Base-by-base conservation (phyloP, 2,888 invertebrate genomes). In the Hypselothyrea guttata region DNA sequence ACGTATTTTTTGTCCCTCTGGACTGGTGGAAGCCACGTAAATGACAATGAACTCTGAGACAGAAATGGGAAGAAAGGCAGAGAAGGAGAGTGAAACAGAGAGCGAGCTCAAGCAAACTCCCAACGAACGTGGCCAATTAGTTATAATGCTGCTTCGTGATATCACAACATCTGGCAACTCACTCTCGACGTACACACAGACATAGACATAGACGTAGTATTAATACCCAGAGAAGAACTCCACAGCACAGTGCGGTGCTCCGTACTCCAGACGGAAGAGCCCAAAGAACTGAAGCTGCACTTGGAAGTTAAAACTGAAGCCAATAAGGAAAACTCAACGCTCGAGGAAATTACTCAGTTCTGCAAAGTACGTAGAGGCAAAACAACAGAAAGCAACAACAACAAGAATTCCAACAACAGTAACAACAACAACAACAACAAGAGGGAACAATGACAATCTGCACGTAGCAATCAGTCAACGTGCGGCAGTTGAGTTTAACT, bases 381-480 rank as follows among this genome's bases (percentile, higher is more conserved):
- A 59, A 37, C 51, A 79, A 62, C 77, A 79, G 42, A 69, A 31
- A 71, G 62, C 65, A 76, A 37, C 62, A 53, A 45, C 55, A 65
- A 40, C 42, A 59, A 51, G 44, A 53, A n/a, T 55, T 30, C 51
- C 53, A 51, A 15, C 45, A 48, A 30, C 64, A 64, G 38, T 47
- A 59, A 37, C 49, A 48, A 15, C 51, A 59, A 18, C 48, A 38
- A 28, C 41, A 60, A 35, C 38, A 65, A 64, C 52, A 66, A 70
- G 57, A 67, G 64, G 62, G 75, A 82, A 84, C 87, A 86, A 86
- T 87, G 86, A 87, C 86, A 87, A 86, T 87, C 87, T 86, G 82
- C 87, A 82, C 87, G 85, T 87, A 87, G 82, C 87, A 87, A 86
- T 86, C 87, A 86, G 87, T 86, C 86, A 87, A 79, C 87, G 82